Evolutionary conservation across 2,797 vertebrate genomes (phyloP).

Genomic region (Helicolenus hilgendorfi): DNA sequence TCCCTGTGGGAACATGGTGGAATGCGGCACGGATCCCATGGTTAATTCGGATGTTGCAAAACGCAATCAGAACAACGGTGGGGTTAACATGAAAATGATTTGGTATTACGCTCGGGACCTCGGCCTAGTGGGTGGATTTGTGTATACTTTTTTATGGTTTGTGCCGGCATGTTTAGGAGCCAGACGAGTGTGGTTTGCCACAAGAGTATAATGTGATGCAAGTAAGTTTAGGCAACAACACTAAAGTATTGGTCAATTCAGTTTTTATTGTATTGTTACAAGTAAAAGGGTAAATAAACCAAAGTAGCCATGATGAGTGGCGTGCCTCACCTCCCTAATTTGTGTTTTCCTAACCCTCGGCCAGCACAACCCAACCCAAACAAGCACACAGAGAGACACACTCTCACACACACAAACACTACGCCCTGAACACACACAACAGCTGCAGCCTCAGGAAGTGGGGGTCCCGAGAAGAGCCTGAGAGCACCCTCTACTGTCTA

Average conservation of each 20-base stretch:
- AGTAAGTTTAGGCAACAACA: slow-evolving; percentile 48
- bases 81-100: slow-evolving; percentile 57
- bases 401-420: slow-evolving; percentile 22
- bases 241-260: slow-evolving; percentile 39
- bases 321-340: slow-evolving; percentile 27
- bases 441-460: slow-evolving; percentile 35
- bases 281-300: slow-evolving; percentile 52
- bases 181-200: slow-evolving; percentile 62
- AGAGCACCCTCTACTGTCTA: slow-evolving; percentile 70
- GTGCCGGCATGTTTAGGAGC: slow-evolving; percentile 5
- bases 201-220: slow-evolving; percentile 48
- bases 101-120: slow-evolving; percentile 22
- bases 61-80: slow-evolving; percentile 15
- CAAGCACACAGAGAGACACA: slow-evolving; percentile 25
- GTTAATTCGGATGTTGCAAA: slow-evolving; percentile 50
- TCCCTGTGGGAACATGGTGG: slow-evolving; percentile 69
- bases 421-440: slow-evolving; percentile 20
- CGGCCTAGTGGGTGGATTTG: slow-evolving; percentile 20
- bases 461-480: slow-evolving; percentile 24
- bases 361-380: slow-evolving; percentile 23
- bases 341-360: slow-evolving; percentile 55
- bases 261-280: slow-evolving; percentile 48
- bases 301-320: slow-evolving; percentile 42
- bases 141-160: slow-evolving; percentile 53
- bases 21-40: slow-evolving; percentile 31